These are phyloP conservation scores for Ceratotherium simum DNA, from an alignment of 2,113 vertebrate genomes.

Conservation along the genomic window DNA sequence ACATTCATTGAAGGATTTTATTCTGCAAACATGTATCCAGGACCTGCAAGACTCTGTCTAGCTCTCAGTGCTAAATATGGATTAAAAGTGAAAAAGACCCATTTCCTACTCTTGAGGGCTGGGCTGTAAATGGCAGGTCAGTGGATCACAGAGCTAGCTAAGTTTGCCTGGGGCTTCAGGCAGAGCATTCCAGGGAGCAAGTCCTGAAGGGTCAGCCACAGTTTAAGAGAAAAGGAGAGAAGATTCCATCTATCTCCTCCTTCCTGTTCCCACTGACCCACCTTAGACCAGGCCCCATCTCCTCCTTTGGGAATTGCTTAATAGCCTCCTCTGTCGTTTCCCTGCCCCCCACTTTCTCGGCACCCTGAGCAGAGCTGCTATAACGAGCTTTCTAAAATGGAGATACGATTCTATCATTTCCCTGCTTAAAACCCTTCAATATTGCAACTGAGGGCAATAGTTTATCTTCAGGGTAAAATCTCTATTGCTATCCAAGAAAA, in stretches of 20 bases:
- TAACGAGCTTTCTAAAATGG: background rate
- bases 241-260: background rate
- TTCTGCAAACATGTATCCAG: background rate
- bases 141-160: background rate
- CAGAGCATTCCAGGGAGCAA: background rate
- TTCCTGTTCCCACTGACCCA: background rate
- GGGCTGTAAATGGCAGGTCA: background rate
- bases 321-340: background rate
- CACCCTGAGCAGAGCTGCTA: background rate
- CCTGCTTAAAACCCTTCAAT: background rate
- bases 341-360: background rate
- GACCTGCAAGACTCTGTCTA: background rate
- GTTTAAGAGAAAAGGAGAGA: background rate
- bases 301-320: background rate
- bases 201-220: background rate
- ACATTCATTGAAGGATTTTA: background rate
- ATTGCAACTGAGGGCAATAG: background rate
- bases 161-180: background rate
- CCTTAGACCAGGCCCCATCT: background rate
- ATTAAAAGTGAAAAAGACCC: background rate
- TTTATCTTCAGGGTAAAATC: background rate
- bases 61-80: background rate
- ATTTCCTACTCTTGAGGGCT: background rate
- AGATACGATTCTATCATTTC: background rate
- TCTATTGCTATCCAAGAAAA: background rate